A percentile compares a stretch with the other conserved stretches of the same genome.
These are phyloP conservation scores for Oryzias javanicus DNA, from an alignment of 2,113 vertebrate genomes.

Conservation along the genomic window DNA sequence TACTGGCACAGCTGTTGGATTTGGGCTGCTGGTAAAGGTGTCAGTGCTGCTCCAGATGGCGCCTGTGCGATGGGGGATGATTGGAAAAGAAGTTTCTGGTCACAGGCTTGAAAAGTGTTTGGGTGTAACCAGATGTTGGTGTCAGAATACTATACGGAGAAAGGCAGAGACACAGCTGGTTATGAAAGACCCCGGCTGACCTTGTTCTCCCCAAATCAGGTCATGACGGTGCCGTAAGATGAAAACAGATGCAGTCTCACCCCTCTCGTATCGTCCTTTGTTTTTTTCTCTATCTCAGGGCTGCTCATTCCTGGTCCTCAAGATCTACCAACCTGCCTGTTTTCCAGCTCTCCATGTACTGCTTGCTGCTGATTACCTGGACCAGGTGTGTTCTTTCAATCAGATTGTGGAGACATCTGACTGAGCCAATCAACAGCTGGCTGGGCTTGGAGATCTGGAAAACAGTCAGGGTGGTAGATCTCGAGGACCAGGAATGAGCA, in stretches of 20 bases:
- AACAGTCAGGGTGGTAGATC: no score
- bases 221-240: conserved; percentile 35
- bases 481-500: no score
- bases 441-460: no score
- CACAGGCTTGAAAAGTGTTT: conserved; percentile 63
- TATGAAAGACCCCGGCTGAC: conserved; percentile 38
- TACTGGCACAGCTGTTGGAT: conserved; percentile 72
- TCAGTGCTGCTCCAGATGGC: conserved; percentile 69
- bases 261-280: neutral
- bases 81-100: conserved; percentile 61
- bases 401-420: no score
- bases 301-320: no score
- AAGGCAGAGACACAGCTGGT: conserved; percentile 62
- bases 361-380: no score
- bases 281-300: no score
- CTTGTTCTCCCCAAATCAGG: conserved; percentile 57
- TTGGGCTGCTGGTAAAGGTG: conserved; percentile 42
- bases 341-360: no score
- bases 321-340: no score
- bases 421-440: no score
- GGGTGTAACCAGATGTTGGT: conserved; percentile 70
- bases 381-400: no score
- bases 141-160: conserved; percentile 45
- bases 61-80: conserved; percentile 57
- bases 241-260: neutral